phyloP scores from a whole-genome alignment of 2,888 invertebrate species.

The Zaprionus lineosus region DNA sequence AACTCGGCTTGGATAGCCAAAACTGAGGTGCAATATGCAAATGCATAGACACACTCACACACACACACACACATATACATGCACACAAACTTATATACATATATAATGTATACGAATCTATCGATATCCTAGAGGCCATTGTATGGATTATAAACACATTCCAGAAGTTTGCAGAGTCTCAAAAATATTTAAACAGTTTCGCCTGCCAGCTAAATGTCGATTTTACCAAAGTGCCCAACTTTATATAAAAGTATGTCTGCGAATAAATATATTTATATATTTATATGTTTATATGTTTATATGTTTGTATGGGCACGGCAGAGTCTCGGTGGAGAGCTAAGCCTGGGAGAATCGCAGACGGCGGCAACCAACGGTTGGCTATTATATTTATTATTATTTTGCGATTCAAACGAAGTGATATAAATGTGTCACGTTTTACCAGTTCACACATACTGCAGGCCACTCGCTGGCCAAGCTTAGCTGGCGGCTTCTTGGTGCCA shows the following conservation, averaged over 20 bases:
- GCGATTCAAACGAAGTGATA: constrained; percentile 82
- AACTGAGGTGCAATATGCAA: constrained; percentile 48
- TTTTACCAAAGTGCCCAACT: constrained; percentile 54
- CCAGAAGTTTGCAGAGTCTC: constrained; percentile 31
- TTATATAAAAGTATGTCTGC: constrained; percentile 30
- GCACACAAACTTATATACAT: neutral
- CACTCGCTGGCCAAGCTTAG: constrained; percentile 38
- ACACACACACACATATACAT: neutral
- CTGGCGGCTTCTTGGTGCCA: constrained; percentile 44
- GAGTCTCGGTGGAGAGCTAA: constrained; percentile 19
- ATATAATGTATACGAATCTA: constrained; percentile 21
- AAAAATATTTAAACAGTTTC: constrained; percentile 55
- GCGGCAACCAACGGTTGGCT: constrained; percentile 52
- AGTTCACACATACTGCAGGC: constrained; percentile 82
- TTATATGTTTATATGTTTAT: constrained; percentile 11
- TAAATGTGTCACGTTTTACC: constrained; percentile 83
- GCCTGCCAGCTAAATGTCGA: constrained; percentile 69
- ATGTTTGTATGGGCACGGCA: constrained; percentile 69
- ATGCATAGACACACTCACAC: constrained; percentile 26
- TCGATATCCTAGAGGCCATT: constrained; percentile 53
- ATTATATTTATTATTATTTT: constrained; percentile 80
- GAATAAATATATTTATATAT: constrained; percentile 20
- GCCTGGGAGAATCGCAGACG: constrained; percentile 52
- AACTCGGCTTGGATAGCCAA: constrained; percentile 2
- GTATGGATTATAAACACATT: constrained; percentile 54